Conservation (phyloP, 2,888 invertebrate species). For the Calameuta pallipes region DNA sequence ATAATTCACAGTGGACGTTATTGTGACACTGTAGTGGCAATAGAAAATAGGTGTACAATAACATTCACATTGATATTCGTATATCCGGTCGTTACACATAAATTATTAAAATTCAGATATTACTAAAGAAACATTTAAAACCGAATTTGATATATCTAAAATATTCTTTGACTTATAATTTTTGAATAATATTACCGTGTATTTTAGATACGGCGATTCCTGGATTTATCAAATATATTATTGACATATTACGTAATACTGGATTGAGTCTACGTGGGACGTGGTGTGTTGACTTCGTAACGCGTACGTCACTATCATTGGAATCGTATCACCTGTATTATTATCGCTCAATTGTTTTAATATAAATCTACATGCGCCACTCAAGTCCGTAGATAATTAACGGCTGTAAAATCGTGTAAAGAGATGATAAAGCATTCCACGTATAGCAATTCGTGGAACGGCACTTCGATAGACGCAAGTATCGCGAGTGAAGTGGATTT, state of each 20-base stretch:
- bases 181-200: background rate
- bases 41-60: background rate
- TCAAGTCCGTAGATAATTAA: background rate
- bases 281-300: background rate
- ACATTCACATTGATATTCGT: background rate
- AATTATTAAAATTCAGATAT: background rate
- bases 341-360: background rate
- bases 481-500: too few relatives aligned
- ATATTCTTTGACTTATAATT: background rate
- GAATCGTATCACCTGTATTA: background rate
- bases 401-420: background rate
- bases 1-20: background rate
- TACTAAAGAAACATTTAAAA: background rate
- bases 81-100: background rate
- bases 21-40: too few relatives aligned
- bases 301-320: background rate
- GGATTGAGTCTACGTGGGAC: background rate
- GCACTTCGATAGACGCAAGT: background rate
- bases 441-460: background rate
- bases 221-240: background rate
- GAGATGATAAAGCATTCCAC: background rate
- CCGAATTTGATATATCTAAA: background rate
- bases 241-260: background rate
- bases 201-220: background rate
- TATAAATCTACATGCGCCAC: background rate